Base-by-base conservation (phyloP, 2,113 vertebrate genomes). In the Tapirus terrestris region DNA sequence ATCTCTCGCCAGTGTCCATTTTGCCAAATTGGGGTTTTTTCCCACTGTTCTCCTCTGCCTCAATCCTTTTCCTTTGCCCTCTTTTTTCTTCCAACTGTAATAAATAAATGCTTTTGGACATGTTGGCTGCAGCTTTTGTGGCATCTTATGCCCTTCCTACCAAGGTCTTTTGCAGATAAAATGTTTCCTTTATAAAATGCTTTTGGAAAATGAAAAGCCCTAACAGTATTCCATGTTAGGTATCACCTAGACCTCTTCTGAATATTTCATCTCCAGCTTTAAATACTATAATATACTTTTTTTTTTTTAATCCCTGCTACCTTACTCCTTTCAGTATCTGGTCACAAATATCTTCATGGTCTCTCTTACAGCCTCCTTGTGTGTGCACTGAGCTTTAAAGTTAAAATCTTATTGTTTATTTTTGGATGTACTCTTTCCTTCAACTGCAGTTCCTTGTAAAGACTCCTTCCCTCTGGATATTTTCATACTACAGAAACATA, bases 151-250 rank as follows among this genome's bases (percentile, higher is more conserved):
- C 43, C 45, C 43, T 90, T 77, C 75, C 60, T 36, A 94, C 53
- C 72, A 85, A 94, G 29, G 77, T 70, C 87, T 87, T 95, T 79
- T 89, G 48, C 21, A 96, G 92, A 96, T 76, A 97, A 90, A 96
- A 81, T 76, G 31, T 86, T 85, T 60, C 48, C 85, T 90, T 93
- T 90, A 65, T 76, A 80, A 73, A 79, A 80, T 45, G 70, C 73
- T 73, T 29, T 87, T 36, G 48, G 39, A 83, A 94, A 88, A 93
- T 36, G 11, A 84, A 96, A 86, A 65, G 61, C 39, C 36, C 33
- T 79, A 87, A 58, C 18, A 67, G 9, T 65, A 70, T n/a, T 95
- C 67, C 56, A 39, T 70, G 33, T 36, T 43, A 89, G 72, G 45
- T 58, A 85, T 56, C 21, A 36, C n/a, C 51, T 36, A 61, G 79